Base-by-base conservation (phyloP, 1,140 invertebrate genomes). In the Whitmania pigra region DNA sequence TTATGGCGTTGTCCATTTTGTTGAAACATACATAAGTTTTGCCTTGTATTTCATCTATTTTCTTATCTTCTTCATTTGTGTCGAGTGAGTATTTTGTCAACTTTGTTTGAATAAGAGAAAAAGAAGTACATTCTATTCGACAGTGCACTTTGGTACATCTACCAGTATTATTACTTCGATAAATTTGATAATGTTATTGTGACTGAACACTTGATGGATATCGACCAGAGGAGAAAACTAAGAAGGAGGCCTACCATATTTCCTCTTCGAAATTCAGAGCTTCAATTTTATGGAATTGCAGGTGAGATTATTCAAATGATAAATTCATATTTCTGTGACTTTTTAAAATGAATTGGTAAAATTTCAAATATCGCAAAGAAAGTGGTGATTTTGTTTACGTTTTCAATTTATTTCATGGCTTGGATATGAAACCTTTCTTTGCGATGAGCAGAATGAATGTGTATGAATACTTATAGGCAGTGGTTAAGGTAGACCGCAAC, bases 201-300 rank as follows among this genome's bases (percentile, higher is more conserved):
- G 11, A 63, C 7, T 31, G 29, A 31, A 22, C 11, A 11, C 57
- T 25, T 63, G 57, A 63, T 25, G 57, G 57, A 63, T 25, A 63
- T 63, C 18, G 57, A 63, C 22, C 22, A 63, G 57, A 63, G 57
- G 57, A 63, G 57, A 20, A 63, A 63, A 63, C 57, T 22, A 20
- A 63, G 57, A 63, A 63, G 22, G 57, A 63, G 57, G 57, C 57
- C 57, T 20, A 63, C 29, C 3, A 63, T 63, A 22, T 63, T 63
- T 22, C 57, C 57, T 31, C 57, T 63, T 31, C 22, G 57, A 31
- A 18, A 63, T 25, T 31, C 57, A 3, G 57, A 63, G 29, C 22
- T 25, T 22, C 22, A 63, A 63, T 4, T 63, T 13, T 63, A 63
- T 20, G 57, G 57, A 63, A 31, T 25, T 22, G 57, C 22, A 13